Base-by-base conservation (phyloP, 2,797 vertebrate genomes). In the Molossus alvarezi region DNA sequence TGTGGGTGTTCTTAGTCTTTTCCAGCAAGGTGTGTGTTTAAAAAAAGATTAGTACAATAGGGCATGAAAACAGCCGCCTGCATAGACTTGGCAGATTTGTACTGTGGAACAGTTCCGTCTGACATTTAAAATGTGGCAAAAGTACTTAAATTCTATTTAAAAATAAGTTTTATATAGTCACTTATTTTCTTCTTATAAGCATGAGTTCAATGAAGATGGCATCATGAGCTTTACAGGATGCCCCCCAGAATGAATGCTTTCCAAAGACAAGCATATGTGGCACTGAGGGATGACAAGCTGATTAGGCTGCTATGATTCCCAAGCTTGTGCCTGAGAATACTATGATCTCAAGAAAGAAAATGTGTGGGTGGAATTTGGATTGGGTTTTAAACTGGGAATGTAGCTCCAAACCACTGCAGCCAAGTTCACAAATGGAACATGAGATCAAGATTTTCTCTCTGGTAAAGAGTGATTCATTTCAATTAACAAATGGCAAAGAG, bases 91-190 rank as follows among this genome's bases (percentile, higher is more conserved):
- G 98, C 98, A 98, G 97, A 97, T 97, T 98, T 97, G 97, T 98
- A 97, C 95, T 85, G 91, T 0, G 2, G 97, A 98, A 98, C 97
- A 98, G 97, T 98, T 98, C 97, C 95, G 85, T 96, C 96, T 98
- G 98, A 98, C 98, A 98, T 98, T 98, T 98, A 98, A 97, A 98
- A 98, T 91, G 93, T 95, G 98, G 92, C 69, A 92, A 97, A 98
- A 98, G 88, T 88, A 96, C 98, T 98, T 97, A 95, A 98, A 98
- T 95, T 97, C 90, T 86, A 96, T 98, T 98, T 98, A 98, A 95
- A 98, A 98, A 97, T 97, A 97, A 97, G 83, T 98, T 98, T 97
- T 93, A 89, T 94, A 27, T 95, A 97, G 93, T 95, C 84, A 76
- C 96, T 58, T 1, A 97, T 95, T 98, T 97, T 97, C 67, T 62